Conservation (phyloP, 2,888 invertebrate genomes). For the Cordilura impudica region DNA sequence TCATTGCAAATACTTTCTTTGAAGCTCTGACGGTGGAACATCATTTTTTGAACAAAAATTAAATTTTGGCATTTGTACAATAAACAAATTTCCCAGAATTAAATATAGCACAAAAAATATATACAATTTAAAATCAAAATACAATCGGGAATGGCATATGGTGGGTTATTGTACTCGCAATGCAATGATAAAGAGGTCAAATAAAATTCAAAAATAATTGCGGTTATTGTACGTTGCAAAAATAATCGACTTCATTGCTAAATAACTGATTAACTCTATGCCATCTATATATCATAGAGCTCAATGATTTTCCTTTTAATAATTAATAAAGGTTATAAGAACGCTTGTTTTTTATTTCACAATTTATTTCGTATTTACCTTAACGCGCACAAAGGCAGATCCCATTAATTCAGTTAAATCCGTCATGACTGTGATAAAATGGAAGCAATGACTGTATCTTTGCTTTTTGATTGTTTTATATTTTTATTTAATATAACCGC, state of each 20-base stretch:
- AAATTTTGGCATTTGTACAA: constrained; percentile 21
- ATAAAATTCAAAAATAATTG: constrained; percentile 45
- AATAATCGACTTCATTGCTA: no score
- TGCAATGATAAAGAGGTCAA: constrained; percentile 42
- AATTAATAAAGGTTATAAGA: not conserved
- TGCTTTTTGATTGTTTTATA: constrained; percentile 52
- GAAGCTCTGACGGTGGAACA: no score
- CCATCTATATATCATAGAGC: no score
- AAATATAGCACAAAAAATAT: constrained; percentile 8
- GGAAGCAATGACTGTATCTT: constrained; percentile 17
- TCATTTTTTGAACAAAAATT: not conserved
- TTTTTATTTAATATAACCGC: no score
- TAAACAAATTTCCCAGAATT: constrained; percentile 26
- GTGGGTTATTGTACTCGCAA: not conserved
- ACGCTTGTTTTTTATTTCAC: not conserved
- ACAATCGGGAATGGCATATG: constrained; percentile 18
- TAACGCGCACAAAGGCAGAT: constrained; percentile 76
- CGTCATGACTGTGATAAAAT: constrained; percentile 69
- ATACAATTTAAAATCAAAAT: constrained; percentile 17
- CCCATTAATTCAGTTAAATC: constrained; percentile 76
- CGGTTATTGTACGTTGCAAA: no score
- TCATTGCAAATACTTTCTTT: no score
- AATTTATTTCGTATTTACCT: constrained; percentile 70
- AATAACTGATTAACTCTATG: not conserved
- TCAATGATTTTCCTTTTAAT: no score